phyloP scores from a whole-genome alignment of 2,888 invertebrate genomes.

The Nowickia ferox region DNA sequence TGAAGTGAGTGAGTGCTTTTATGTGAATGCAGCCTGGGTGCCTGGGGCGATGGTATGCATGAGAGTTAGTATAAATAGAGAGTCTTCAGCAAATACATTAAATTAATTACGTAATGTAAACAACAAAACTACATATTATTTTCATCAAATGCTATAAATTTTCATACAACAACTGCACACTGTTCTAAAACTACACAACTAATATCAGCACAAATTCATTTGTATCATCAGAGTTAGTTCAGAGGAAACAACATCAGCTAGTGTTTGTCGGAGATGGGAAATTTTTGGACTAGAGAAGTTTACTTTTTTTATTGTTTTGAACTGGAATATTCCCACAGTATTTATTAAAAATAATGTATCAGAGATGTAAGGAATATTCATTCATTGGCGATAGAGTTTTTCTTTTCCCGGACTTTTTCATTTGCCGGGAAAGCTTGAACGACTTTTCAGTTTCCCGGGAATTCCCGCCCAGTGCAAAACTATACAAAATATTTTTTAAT shows the following conservation, averaged over 20 bases:
- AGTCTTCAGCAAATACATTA: conserved; percentile 69
- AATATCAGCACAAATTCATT: conserved; percentile 53
- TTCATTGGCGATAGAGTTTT: no score
- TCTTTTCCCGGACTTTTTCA: no score
- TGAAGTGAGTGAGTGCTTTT: conserved; percentile 25
- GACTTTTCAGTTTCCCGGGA: no score
- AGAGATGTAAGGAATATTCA: no score
- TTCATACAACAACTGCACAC: conserved; percentile 38
- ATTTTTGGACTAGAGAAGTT: no score
- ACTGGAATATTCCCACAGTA: background rate
- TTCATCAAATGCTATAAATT: conserved; percentile 58
- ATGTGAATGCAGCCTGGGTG: conserved; percentile 11
- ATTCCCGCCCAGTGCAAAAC: no score
- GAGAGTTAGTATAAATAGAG: conserved; percentile 59
- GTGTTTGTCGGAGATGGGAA: background rate
- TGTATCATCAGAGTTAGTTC: conserved; percentile 19
- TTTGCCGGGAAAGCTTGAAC: no score
- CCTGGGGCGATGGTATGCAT: background rate
- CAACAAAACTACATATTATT: conserved; percentile 66
- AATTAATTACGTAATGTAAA: conserved; percentile 72
- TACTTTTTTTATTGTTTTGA: background rate
- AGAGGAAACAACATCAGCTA: conserved; percentile 25
- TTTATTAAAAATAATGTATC: no score
- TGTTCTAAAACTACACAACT: conserved; percentile 32
- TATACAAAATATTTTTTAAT: no score